A percentile compares a stretch with the other conserved stretches of the same genome.
phyloP scores from a whole-genome alignment of 1,140 invertebrate genomes.

The Brachionus asplanchnoidis region DNA sequence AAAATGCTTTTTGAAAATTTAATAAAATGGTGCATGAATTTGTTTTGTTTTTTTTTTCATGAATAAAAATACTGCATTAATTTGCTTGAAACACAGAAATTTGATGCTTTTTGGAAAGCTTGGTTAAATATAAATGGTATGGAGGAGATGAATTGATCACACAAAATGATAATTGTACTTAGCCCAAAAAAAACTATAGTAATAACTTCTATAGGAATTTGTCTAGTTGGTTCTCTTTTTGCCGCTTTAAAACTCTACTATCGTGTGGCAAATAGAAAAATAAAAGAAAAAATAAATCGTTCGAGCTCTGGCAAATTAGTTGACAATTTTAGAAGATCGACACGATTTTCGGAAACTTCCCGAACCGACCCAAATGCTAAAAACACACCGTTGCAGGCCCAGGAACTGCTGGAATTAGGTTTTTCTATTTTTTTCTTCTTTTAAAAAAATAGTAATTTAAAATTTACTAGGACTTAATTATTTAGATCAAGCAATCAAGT shows the following conservation, averaged over 20 bases:
- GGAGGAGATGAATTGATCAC: not conserved
- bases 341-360: not conserved
- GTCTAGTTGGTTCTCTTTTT: conserved; percentile 13
- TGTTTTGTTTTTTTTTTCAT: not conserved
- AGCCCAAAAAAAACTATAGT: conserved; percentile 23
- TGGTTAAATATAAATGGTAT: not conserved
- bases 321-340: not conserved
- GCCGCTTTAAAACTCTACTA: conserved; percentile 27
- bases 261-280: not conserved
- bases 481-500: conserved; percentile 33
- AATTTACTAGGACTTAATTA: conserved; percentile 9
- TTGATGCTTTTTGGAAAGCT: not conserved
- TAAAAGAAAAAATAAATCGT: not conserved
- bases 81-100: not conserved
- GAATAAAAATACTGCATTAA: not conserved
- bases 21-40: not conserved
- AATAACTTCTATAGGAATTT: conserved; percentile 17
- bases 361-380: not conserved
- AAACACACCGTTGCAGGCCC: not conserved
- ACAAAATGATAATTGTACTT: conserved; percentile 33
- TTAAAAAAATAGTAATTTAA: not conserved
- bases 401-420: conserved; percentile 32
- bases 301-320: not conserved
- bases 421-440: not conserved
- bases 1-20: not conserved